Evolutionary conservation across 2,888 invertebrate species (phyloP), one percentile per base, ranked within the genome.

Genomic region (Ophion obscuratus): DNA sequence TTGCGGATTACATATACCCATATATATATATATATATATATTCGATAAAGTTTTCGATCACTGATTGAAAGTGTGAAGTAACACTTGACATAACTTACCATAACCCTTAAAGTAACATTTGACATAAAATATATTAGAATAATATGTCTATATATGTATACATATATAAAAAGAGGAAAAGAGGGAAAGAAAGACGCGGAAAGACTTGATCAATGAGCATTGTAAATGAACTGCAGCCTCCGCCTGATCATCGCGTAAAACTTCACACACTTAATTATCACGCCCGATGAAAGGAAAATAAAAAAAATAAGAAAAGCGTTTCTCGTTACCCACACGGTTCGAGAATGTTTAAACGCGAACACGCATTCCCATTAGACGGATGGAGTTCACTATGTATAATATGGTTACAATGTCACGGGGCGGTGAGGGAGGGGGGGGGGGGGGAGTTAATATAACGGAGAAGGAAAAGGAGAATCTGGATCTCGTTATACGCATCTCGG

Each of bases 401-500:
- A 73, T 31, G 24, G 24, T 62, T 27, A 74, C 61, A 20, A 24
- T 47, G 24, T 27, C 7, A 40, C 7, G 40, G 40, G 7, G 31
- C 4, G 31, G 31, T 4, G 31, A 31, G 31, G 31, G 31, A 31
- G 31, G 31, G 4, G 31, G 0, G 31, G 31, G 4, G 0, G 31
- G 14, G n/a, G 47, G 27, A 70, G 24, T 40, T 40, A 36, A 57
- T 57, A 4, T 14, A 44, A 7, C 59, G 73, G 0, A 57, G n/a
- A 9, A 36, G 78, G 74, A 85, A 82, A 78, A 81, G 57, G 64
- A 74, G 70, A 81, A 85, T 81, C 70, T 47, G 57, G 70, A 75
- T 81, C 85, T 85, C 78, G 85, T 78, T 78, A 24, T 78, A 61
- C 47, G 74, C 44, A 85, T 81, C 67, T 66, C 77, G 59, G 66